Conservation (phyloP, 2,888 invertebrate species). For the Euclidia mi region DNA sequence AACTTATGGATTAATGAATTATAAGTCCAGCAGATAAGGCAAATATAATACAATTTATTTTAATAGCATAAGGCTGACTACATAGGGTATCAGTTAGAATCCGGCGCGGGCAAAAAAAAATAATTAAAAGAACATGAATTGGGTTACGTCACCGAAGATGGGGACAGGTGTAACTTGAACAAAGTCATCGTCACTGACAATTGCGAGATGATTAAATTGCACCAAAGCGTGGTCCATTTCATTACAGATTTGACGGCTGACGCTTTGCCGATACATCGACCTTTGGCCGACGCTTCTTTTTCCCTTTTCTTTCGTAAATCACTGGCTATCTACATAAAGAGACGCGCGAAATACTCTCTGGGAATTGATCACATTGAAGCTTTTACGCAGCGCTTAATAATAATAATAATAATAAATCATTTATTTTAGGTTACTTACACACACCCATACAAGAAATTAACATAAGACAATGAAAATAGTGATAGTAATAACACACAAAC, state of each 20-base stretch:
- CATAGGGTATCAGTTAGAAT: neutral
- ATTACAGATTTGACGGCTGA: slow-evolving; percentile 40
- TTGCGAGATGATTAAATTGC: slow-evolving; percentile 54
- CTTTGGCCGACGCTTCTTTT: slow-evolving; percentile 31
- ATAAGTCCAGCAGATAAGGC: too few species aligned
- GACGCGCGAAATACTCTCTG: slow-evolving; percentile 27
- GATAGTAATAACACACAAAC: too few species aligned
- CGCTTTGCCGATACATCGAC: slow-evolving; percentile 47
- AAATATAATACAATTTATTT: neutral
- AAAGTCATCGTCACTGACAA: slow-evolving; percentile 35
- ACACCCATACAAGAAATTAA: too few species aligned
- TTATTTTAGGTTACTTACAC: too few species aligned
- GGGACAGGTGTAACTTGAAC: slow-evolving; percentile 35
- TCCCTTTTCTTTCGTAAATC: slow-evolving; percentile 47
- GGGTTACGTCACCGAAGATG: slow-evolving; percentile 45
- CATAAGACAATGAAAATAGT: too few species aligned
- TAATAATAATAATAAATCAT: too few species aligned
- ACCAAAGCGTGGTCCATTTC: slow-evolving; percentile 56
- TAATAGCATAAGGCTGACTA: neutral
- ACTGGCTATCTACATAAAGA: slow-evolving; percentile 45
- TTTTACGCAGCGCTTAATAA: slow-evolving; percentile 34
- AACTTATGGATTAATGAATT: too few species aligned
- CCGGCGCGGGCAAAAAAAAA: slow-evolving; percentile 21
- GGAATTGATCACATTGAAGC: slow-evolving; percentile 31
- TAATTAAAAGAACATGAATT: slow-evolving; percentile 37